Base-by-base conservation (phyloP, 23 tunicate genomes). In the Trididemnum clinides region DNA sequence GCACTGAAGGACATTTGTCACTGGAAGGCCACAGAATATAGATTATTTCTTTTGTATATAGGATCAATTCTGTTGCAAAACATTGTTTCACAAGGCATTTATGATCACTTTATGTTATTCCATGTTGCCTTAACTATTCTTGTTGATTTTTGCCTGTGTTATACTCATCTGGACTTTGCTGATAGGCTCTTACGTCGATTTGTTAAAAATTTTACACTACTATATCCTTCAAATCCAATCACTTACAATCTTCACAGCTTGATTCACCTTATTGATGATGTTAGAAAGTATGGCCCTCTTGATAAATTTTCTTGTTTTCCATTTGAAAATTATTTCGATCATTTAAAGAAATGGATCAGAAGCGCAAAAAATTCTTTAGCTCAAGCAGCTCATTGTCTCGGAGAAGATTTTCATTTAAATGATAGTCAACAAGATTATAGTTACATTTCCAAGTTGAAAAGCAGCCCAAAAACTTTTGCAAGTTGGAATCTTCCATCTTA, bases 1-100 rank as follows among this genome's bases (percentile, higher is more conserved):
- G 6, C 27, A 12, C 27, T 59, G 6, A 59, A 15, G 26, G 69
- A 59, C 4, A 4, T 15, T 5, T 4, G 26, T 12, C 4, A 4
- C 4, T 59, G 69, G 69, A 59, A 59, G 27, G 69, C 69, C 23
- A 59, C 69, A 15, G 69, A 59, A 59, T 59, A 12, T 59, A 59
- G 69, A 21, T 21, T 59, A 21, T 59, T 59, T 59, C 26, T 59
- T 18, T 21, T 59, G 4, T 59, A 59, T 21, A 26, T 59, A 15
- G 69, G 69, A 15, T 26, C 69, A 4, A 26, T 59, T 59, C 26
- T 59, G 23, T 59, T 59, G 26, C 18, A 21, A 21, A 26, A 21
- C 15, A 44, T 44, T 15, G 12, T 44, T 44, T 44, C 54, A 7
- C 12, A 7, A 10, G 54, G 15, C 15, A 44, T 44, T 10, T 44